phyloP scores from a whole-genome alignment of 2,113 vertebrate genomes.

The Dipodomys ordii region DNA sequence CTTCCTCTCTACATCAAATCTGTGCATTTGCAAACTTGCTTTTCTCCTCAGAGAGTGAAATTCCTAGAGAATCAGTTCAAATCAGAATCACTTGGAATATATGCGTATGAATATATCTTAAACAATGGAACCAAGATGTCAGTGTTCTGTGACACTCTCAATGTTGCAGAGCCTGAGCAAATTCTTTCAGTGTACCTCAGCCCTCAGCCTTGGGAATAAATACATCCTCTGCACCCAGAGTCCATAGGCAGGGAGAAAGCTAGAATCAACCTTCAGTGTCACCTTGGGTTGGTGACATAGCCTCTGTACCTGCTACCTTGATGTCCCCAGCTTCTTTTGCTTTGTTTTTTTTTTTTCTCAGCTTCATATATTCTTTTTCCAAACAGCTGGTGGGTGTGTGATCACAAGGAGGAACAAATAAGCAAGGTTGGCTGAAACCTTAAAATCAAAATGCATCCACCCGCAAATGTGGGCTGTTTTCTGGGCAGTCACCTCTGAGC shows the following conservation, averaged over 20 bases:
- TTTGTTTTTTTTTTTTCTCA: neutral
- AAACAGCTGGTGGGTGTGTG: slow-evolving; percentile 13
- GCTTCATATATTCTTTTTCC: neutral
- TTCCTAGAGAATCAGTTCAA: neutral
- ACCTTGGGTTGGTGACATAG: neutral
- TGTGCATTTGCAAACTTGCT: neutral
- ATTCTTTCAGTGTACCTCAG: neutral
- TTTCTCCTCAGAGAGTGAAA: neutral
- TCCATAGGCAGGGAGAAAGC: neutral
- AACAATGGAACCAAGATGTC: slow-evolving; percentile 34
- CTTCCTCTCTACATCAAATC: neutral
- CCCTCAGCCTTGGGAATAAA: neutral
- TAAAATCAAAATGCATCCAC: slow-evolving; percentile 32
- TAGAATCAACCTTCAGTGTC: neutral
- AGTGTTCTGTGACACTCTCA: neutral
- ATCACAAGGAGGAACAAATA: slow-evolving; percentile 42
- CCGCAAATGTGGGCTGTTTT: neutral
- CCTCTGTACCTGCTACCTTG: neutral
- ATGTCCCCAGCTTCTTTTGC: neutral
- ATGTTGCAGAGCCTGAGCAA: neutral
- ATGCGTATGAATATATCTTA: neutral
- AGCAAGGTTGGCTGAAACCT: slow-evolving; percentile 33
- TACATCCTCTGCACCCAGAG: neutral
- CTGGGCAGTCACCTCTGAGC: neutral
- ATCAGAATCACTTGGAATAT: neutral